phyloP scores from a whole-genome alignment of 2,113 vertebrate genomes.

The Carassius gibelio region DNA sequence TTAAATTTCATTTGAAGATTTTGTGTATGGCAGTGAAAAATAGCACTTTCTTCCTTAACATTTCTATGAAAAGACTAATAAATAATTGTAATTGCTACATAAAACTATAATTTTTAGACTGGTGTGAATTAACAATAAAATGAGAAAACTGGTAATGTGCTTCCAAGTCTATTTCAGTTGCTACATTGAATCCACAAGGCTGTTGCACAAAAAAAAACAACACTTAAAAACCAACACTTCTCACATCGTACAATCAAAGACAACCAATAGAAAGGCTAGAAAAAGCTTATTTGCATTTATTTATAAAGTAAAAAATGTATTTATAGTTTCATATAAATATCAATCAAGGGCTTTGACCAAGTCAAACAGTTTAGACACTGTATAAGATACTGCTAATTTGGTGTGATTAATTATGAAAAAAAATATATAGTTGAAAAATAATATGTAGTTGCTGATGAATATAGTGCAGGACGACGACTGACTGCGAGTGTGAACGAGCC shows the following conservation, averaged over 20 bases:
- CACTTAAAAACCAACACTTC: neutral
- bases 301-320: too few species aligned
- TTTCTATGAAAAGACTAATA: neutral
- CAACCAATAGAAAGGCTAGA: neutral
- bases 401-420: too few species aligned
- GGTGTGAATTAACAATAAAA: neutral
- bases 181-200: neutral
- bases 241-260: neutral
- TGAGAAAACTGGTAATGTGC: neutral
- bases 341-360: neutral
- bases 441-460: too few species aligned
- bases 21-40: neutral
- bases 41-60: neutral
- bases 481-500: too few species aligned
- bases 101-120: neutral
- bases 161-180: neutral
- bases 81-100: neutral
- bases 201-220: neutral
- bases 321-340: neutral
- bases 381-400: too few species aligned
- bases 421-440: too few species aligned
- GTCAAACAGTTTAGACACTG: too few species aligned
- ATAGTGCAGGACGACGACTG: too few species aligned
- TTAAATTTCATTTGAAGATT: slow-evolving; percentile 1
- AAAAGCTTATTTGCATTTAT: too few species aligned